phyloP scores from a whole-genome alignment of 1,140 invertebrate genomes.

The Gryon sp. region DNA sequence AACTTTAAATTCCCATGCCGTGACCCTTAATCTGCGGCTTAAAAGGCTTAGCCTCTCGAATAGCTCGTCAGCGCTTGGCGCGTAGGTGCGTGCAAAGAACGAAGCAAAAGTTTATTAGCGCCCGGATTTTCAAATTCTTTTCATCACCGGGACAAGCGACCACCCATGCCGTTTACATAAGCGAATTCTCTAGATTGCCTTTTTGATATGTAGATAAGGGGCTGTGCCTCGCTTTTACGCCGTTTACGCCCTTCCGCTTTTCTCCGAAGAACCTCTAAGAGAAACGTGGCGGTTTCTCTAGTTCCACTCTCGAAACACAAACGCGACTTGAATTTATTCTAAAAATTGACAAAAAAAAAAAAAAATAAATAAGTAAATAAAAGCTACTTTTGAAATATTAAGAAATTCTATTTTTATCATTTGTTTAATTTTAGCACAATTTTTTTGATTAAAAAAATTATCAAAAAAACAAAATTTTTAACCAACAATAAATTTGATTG shows the following conservation, averaged over 20 bases:
- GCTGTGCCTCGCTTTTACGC: constrained; percentile 76
- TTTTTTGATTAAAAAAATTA: too few species aligned
- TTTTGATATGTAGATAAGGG: constrained; percentile 81
- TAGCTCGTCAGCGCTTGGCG: constrained; percentile 76
- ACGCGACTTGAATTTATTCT: not conserved
- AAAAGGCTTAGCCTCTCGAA: constrained; percentile 78
- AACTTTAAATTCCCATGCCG: constrained; percentile 78
- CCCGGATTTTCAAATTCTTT: constrained; percentile 80
- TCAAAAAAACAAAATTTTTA: too few species aligned
- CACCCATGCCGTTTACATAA: constrained; percentile 79
- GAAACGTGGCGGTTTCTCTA: constrained; percentile 29
- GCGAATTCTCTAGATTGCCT: constrained; percentile 80
- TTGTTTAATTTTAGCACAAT: too few species aligned
- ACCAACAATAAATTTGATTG: too few species aligned
- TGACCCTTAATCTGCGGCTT: constrained; percentile 77
- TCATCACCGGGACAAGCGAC: constrained; percentile 75
- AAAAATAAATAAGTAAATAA: too few species aligned
- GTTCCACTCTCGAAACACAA: constrained; percentile 23
- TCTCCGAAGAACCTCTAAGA: constrained; percentile 32
- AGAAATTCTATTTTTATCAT: too few species aligned
- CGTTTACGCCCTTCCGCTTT: constrained; percentile 74
- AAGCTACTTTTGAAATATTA: too few species aligned
- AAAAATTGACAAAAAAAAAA: too few species aligned
- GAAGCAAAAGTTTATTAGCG: constrained; percentile 79
- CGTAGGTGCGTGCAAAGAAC: constrained; percentile 70